Evolutionary conservation across 2,888 invertebrate genomes (phyloP), one percentile per base, ranked within the genome.

Genomic region (Aphodius sticticus): DNA sequence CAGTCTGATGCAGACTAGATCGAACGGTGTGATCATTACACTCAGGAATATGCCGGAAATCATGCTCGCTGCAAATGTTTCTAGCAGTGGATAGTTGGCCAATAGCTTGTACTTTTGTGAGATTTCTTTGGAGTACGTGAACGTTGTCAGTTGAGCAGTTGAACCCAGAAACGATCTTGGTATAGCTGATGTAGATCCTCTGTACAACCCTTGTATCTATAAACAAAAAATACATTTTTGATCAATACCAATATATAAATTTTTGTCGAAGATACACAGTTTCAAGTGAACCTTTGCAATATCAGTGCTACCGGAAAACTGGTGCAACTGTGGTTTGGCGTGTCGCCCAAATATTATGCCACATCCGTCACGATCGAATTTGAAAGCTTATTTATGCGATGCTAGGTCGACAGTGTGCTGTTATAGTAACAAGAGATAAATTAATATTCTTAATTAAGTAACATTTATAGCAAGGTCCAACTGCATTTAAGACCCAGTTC

Each of bases 1-100:
- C 74, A 97, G 90, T 77, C 97, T 91, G 0, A 97, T 97, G 0
- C 96, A 94, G 69, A 97, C 92, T 0, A 97, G 95, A 89, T 97
- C 97, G 83, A 97, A 96, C 0, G 97, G 97, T 69, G 96, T 96
- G 90, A 97, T 94, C 77, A 93, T 93, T 0, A 95, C 82, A 0
- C 95, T 94, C 88, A 97, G 95, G 0, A 94, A 92, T 0, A 95
- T 89, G 0, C 97, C 97, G 5, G 96, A 95, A 12, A 95, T 90
- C 85, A 95, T 92, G 74, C 95, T 95, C 3, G 96, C 94, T 26
- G 79, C 77, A 85, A 97, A 94, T 0, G 96, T 94, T 83, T 93
- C 92, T 80, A 93, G 84, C 81, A 94, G 90, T 4, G 95, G 94
- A 38, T 91, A 91, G 80, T 90, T 85, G 2, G 86, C 86, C 83